Conservation (phyloP, 2,888 invertebrate genomes). For the Corbicula japonica region DNA sequence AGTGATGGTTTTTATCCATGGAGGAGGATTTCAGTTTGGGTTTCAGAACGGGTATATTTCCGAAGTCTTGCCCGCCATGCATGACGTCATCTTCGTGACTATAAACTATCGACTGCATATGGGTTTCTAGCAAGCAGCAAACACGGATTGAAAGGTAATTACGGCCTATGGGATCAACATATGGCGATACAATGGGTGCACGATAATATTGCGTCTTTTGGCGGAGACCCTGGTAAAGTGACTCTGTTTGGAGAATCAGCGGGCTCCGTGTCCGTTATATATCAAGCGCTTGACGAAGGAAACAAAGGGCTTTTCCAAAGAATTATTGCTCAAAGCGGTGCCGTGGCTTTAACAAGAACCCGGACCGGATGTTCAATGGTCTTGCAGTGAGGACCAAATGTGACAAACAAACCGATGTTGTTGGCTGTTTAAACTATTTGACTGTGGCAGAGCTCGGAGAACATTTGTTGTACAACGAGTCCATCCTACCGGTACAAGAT, state of each 20-base stretch:
- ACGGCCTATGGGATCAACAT: slow-evolving; percentile 53
- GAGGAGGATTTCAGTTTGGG: slow-evolving; percentile 35
- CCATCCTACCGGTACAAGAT: slow-evolving; percentile 23
- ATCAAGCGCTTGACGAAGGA: slow-evolving; percentile 47
- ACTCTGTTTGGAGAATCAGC: slow-evolving; percentile 45
- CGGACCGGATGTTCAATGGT: neutral
- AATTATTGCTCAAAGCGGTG: slow-evolving; percentile 40
- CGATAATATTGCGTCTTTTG: slow-evolving; percentile 45
- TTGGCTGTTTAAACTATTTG: no score
- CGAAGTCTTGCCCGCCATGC: slow-evolving; percentile 5
- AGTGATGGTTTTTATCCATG: slow-evolving; percentile 46
- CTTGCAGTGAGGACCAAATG: neutral
- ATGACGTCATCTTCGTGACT: slow-evolving; percentile 40
- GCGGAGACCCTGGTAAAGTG: slow-evolving; percentile 27
- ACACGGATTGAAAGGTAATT: slow-evolving; percentile 31
- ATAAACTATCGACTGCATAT: slow-evolving; percentile 38
- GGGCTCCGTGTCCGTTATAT: slow-evolving; percentile 34
- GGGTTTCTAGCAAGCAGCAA: slow-evolving; percentile 36
- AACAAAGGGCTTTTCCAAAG: slow-evolving; percentile 34
- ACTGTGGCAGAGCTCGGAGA: no score
- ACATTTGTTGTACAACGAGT: no score
- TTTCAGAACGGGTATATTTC: neutral
- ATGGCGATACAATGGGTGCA: slow-evolving; percentile 51
- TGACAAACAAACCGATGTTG: neutral
- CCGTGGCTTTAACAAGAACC: neutral